These are phyloP conservation scores for Furnarius figulus DNA, from an alignment of 2,113 vertebrate genomes.

Conservation along the genomic window DNA sequence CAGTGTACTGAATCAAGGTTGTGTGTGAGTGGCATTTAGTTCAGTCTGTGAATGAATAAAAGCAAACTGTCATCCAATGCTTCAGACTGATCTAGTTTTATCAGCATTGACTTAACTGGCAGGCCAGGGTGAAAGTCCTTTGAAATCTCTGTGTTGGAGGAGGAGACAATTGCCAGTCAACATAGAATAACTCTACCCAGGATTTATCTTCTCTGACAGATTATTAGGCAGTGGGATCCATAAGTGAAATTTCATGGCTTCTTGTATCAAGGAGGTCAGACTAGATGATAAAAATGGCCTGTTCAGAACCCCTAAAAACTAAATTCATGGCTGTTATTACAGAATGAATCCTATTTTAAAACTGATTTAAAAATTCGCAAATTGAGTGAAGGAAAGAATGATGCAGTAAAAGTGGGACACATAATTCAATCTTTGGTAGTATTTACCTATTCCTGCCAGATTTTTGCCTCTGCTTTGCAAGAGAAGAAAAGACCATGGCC, in stretches of 20 bases:
- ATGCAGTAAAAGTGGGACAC: background rate
- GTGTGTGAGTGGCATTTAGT: background rate
- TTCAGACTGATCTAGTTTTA: conserved; percentile 31
- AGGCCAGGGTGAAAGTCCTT: background rate
- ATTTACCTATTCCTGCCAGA: background rate
- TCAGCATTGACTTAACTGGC: background rate
- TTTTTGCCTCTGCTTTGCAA: background rate
- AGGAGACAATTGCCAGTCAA: conserved; percentile 1
- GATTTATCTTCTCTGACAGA: background rate
- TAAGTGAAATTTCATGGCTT: background rate
- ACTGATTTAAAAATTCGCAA: background rate
- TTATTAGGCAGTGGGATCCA: background rate
- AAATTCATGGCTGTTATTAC: background rate
- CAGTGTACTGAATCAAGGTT: background rate
- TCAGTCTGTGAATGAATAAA: background rate
- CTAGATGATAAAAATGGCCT: background rate
- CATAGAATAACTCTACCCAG: background rate
- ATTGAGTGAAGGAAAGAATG: background rate
- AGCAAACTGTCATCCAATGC: background rate
- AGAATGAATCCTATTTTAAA: background rate
- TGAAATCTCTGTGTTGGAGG: background rate
- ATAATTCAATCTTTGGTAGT: background rate
- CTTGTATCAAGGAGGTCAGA: background rate
- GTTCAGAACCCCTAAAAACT: background rate
- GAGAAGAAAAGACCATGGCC: background rate